A percentile compares a stretch with the other conserved stretches of the same genome.
phyloP scores from a whole-genome alignment of 2,888 invertebrate genomes.

The Perizoma flavofasciatum region DNA sequence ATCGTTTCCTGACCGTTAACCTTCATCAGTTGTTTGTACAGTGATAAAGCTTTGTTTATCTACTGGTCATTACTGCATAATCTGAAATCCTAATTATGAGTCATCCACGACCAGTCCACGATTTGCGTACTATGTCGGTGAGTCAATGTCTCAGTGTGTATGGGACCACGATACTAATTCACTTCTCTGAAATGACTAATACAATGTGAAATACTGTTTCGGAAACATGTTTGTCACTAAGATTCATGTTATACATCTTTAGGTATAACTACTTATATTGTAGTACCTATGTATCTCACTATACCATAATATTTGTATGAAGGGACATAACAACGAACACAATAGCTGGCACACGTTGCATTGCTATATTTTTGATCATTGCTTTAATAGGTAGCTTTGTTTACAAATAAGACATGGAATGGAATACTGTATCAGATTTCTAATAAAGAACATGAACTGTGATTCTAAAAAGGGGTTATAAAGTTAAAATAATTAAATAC shows the following conservation, averaged over 20 bases:
- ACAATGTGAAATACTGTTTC: slow-evolving; percentile 21
- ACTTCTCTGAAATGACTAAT: slow-evolving; percentile 49
- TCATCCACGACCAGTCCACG: slow-evolving; percentile 45
- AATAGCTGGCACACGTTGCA: neutral
- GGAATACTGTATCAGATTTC: neutral
- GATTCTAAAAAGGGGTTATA: neutral
- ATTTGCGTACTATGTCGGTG: slow-evolving; percentile 62
- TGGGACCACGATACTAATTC: slow-evolving; percentile 44
- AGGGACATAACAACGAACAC: slow-evolving; percentile 5
- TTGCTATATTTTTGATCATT: neutral
- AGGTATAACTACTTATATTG: neutral
- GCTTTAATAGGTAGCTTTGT: neutral
- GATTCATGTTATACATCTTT: neutral
- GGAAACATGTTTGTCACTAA: slow-evolving; percentile 12
- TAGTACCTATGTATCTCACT: neutral
- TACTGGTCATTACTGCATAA: slow-evolving; percentile 21
- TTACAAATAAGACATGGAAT: slow-evolving; percentile 3
- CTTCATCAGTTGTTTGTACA: slow-evolving; percentile 24
- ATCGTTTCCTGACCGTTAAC: slow-evolving; percentile 32
- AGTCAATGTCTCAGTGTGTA: slow-evolving; percentile 54
- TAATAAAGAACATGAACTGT: neutral
- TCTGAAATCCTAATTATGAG: slow-evolving; percentile 41
- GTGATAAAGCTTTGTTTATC: slow-evolving; percentile 35
- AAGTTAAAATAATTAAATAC: neutral
- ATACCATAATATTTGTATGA: slow-evolving; percentile 9